Percentiles rank a stretch among this genome's conserved stretches.
Conservation (phyloP, 2,888 invertebrate genomes). For the Lacanobia wlatinum region DNA sequence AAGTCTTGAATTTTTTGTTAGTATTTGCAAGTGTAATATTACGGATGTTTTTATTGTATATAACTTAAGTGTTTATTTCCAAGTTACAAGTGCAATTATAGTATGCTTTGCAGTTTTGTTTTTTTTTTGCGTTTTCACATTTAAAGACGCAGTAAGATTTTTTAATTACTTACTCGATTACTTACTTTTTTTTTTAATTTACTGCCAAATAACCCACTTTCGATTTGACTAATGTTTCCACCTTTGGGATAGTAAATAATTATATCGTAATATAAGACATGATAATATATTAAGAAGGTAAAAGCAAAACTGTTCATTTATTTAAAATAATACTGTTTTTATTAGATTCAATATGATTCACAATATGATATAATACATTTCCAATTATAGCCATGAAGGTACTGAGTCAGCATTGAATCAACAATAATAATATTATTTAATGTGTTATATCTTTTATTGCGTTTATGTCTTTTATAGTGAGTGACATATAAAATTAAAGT, state of each 20-base stretch:
- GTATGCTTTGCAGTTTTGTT: background rate
- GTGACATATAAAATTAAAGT: no score
- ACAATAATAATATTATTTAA: constrained; percentile 29
- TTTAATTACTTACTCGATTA: no score
- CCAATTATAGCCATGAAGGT: background rate
- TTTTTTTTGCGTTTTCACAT: background rate
- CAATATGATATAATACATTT: constrained; percentile 10
- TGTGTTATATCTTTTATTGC: no score
- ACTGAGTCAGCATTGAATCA: constrained; percentile 17
- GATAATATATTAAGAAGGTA: background rate
- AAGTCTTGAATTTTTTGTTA: constrained; percentile 26
- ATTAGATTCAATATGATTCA: background rate
- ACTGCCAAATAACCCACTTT: no score
- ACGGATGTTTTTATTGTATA: constrained; percentile 22
- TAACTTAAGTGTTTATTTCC: constrained; percentile 12
- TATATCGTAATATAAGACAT: background rate
- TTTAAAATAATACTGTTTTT: background rate
- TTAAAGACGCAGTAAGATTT: no score
- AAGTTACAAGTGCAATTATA: constrained; percentile 1
- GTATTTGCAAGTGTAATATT: constrained; percentile 23
- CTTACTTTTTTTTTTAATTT: no score
- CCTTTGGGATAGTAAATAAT: no score
- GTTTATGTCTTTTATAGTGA: constrained; percentile 24
- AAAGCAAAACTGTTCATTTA: background rate
- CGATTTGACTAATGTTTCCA: no score